Conservation (phyloP, 2,113 vertebrate species). For the Tylochromis polylepis region DNA sequence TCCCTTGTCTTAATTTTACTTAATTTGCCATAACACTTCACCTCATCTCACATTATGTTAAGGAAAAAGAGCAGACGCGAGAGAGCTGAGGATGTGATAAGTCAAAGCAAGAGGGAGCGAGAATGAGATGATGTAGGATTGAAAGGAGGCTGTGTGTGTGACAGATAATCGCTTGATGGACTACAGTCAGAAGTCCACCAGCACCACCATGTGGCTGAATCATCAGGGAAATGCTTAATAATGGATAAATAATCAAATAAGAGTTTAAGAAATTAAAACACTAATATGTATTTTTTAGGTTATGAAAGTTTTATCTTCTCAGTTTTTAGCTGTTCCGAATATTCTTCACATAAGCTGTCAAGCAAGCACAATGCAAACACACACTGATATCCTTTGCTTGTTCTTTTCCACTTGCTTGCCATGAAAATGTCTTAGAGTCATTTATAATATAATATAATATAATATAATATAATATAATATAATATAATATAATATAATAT, state of each 20-base stretch:
- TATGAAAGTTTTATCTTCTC: not conserved
- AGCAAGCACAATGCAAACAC: not conserved
- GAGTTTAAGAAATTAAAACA: not conserved
- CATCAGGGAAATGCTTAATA: not conserved
- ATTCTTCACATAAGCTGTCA: not conserved
- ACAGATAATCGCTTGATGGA: slow-evolving; percentile 8
- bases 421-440: not conserved
- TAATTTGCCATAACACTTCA: slow-evolving; percentile 74
- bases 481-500: not conserved
- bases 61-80: slow-evolving; percentile 24
- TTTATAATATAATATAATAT: not conserved
- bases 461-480: too few species aligned
- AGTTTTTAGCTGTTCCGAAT: not conserved
- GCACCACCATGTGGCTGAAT: slow-evolving; percentile 80
- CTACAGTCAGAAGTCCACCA: slow-evolving; percentile 70
- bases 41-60: slow-evolving; percentile 57
- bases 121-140: slow-evolving; percentile 31
- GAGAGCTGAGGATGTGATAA: slow-evolving; percentile 41
- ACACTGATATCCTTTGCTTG: not conserved
- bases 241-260: not conserved
- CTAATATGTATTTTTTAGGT: not conserved
- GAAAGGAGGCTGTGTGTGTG: slow-evolving; percentile 30
- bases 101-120: slow-evolving; percentile 39
- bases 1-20: slow-evolving; percentile 79
- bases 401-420: not conserved